phyloP scores from a whole-genome alignment of 2,888 invertebrate genomes.

The Hydrotaea diabolus region DNA sequence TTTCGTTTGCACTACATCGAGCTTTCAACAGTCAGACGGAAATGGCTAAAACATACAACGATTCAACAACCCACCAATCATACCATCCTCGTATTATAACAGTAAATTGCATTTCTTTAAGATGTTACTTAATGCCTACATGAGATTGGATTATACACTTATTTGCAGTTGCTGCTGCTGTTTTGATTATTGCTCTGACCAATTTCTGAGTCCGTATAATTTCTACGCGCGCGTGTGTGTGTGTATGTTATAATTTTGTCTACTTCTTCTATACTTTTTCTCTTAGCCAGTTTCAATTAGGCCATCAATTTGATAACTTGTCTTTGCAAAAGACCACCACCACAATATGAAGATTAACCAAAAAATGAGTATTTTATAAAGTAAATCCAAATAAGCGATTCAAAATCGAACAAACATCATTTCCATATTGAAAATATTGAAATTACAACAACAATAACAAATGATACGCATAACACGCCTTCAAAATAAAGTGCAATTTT shows the following conservation, averaged over 20 bases:
- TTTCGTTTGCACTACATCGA: too few species aligned
- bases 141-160: slow-evolving; percentile 13
- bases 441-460: slow-evolving; percentile 67
- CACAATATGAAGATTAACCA: neutral
- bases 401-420: slow-evolving; percentile 28
- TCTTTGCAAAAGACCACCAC: neutral
- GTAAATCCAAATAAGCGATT: slow-evolving; percentile 8
- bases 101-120: neutral
- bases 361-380: neutral
- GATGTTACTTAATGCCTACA: slow-evolving; percentile 25
- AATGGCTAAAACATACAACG: too few species aligned
- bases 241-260: neutral
- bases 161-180: slow-evolving; percentile 16
- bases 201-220: too few species aligned
- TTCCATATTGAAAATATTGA: slow-evolving; percentile 9
- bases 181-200: neutral
- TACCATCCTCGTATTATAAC: slow-evolving; percentile 12
- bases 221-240: neutral
- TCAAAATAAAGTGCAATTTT: slow-evolving; percentile 75
- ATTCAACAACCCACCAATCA: too few species aligned
- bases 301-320: neutral
- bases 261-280: slow-evolving; percentile 1
- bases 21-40: too few species aligned
- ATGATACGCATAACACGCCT: slow-evolving; percentile 73
- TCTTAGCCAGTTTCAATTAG: neutral